phyloP scores from a whole-genome alignment of 2,113 vertebrate genomes.

The Amblyopsis rosae region DNA sequence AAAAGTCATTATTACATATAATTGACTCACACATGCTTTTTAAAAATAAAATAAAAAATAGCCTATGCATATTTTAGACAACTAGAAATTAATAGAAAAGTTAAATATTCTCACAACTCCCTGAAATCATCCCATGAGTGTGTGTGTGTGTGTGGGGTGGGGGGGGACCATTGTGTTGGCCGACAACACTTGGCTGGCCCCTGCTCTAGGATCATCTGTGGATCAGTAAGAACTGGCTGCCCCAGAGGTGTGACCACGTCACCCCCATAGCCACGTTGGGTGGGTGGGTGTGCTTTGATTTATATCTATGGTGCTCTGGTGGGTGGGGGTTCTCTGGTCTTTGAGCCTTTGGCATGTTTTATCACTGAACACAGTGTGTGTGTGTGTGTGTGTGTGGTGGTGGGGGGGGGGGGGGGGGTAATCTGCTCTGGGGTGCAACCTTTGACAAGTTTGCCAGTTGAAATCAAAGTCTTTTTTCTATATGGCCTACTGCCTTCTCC shows the following conservation, averaged over 20 bases:
- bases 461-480: conserved; percentile 44
- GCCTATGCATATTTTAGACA: no score
- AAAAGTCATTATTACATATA: no score
- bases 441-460: conserved; percentile 62
- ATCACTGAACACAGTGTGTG: not conserved
- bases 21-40: no score
- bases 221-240: not conserved
- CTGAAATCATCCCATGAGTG: no score
- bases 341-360: no score
- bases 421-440: conserved; percentile 27
- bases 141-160: no score
- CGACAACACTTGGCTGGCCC: not conserved
- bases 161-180: not conserved
- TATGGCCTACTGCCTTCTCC: conserved; percentile 10
- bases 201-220: not conserved
- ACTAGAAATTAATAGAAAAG: no score
- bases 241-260: conserved; percentile 2
- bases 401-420: not conserved
- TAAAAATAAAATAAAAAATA: no score
- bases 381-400: not conserved
- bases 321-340: not conserved
- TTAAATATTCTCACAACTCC: no score
- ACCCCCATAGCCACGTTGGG: not conserved
- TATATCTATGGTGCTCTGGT: not conserved
- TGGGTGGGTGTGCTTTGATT: not conserved